Conservation (phyloP, 2,888 invertebrate genomes). For the Cataglyphis rosenhaueri region DNA sequence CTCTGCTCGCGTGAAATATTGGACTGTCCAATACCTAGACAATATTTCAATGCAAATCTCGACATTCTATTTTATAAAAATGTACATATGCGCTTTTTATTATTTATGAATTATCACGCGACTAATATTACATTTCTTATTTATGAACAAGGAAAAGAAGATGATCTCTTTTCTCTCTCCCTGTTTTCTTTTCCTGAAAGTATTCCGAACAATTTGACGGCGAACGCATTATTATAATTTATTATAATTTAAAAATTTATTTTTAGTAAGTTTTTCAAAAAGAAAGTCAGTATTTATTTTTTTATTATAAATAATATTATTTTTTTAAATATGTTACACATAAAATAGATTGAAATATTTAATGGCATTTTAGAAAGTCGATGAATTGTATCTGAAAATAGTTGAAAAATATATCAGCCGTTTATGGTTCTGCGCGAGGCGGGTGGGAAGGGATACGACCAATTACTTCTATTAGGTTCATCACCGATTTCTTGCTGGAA, state of each 20-base stretch:
- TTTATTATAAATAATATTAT: constrained; percentile 39
- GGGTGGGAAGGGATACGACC: constrained; percentile 84
- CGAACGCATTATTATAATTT: neutral
- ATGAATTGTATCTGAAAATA: neutral
- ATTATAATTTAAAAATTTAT: neutral
- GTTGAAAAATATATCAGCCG: constrained; percentile 39
- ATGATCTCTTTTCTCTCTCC: neutral
- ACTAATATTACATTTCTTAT: constrained; percentile 72
- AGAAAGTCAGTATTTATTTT: neutral
- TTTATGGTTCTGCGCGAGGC: constrained; percentile 77
- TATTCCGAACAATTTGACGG: neutral
- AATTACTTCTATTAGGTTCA: constrained; percentile 78
- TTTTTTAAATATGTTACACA: neutral
- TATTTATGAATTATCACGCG: constrained; percentile 72
- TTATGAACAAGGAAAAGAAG: constrained; percentile 58
- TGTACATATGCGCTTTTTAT: constrained; percentile 65
- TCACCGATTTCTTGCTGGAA: constrained; percentile 77
- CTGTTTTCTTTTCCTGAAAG: neutral
- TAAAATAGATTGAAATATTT: constrained; percentile 23
- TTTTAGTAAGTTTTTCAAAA: neutral
- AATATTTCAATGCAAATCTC: neutral
- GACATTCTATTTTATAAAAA: constrained; percentile 10
- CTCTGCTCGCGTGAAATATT: neutral
- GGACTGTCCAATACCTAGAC: neutral
- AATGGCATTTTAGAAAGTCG: constrained; percentile 6